Conservation (phyloP, 2,888 invertebrate species). For the Synanthedon andrenaeformis region DNA sequence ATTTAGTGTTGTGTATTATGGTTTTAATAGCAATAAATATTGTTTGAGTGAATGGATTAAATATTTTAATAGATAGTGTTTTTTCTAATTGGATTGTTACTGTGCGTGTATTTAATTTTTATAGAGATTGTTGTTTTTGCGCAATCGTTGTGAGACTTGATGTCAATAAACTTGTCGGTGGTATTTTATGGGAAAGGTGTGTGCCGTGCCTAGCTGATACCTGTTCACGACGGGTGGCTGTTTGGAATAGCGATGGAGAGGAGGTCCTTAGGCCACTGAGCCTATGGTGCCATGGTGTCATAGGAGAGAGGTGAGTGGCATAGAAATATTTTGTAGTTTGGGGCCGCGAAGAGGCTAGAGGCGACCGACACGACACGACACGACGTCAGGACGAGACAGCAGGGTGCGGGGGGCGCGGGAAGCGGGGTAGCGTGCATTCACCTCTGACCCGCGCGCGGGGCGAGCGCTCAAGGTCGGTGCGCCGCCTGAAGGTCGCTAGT, state of each 20-base stretch:
- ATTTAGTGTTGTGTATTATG: conserved; percentile 49
- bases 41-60: conserved; percentile 47
- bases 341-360: conserved; percentile 14
- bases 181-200: conserved; percentile 70
- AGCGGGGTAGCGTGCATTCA: conserved; percentile 52
- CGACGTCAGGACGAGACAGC: conserved; percentile 16
- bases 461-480: conserved; percentile 69
- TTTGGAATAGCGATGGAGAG: conserved; percentile 37
- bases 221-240: conserved; percentile 53
- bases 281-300: conserved; percentile 38
- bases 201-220: conserved; percentile 61
- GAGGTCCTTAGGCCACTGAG: conserved; percentile 25
- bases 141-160: conserved; percentile 58
- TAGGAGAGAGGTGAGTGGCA: conserved; percentile 49
- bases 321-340: conserved; percentile 15
- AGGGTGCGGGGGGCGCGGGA: conserved; percentile 24
- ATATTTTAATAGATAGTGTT: conserved; percentile 32
- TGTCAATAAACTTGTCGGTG: conserved; percentile 70
- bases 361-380: conserved; percentile 7
- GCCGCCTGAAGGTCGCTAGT: conserved; percentile 67
- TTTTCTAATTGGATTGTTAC: conserved; percentile 27
- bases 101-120: conserved; percentile 40
- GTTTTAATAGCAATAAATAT: conserved; percentile 45
- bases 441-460: conserved; percentile 68
- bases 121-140: conserved; percentile 42